Base-by-base conservation (phyloP, 1,140 invertebrate genomes). In the Hycleus cichorii region DNA sequence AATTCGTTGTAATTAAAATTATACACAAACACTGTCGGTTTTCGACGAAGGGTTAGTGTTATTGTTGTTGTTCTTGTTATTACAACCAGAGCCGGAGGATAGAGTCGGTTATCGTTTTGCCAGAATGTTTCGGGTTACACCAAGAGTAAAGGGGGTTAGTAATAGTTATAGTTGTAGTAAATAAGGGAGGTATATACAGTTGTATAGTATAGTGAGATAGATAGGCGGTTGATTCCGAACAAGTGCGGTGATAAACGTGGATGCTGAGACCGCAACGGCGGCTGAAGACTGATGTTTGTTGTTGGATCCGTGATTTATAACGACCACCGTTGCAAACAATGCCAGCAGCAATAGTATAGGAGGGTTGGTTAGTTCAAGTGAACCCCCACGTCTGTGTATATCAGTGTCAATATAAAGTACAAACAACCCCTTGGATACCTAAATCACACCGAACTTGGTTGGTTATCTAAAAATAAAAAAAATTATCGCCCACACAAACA, bases 171-270 rank as follows among this genome's bases (percentile, higher is more conserved):
- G 39, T 39, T 7, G 6, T 10, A 39, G 39, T 39, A 39, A 7
- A 42, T 11, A n/a, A 46, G 51, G 51, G 45, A 42, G 8, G 51
- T 46, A 40, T 53, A 53, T 18, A 18, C 18, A 18, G 18, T 18
- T 18, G 18, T 18, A 18, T 18, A 18, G 18, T 18, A 44, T 55
- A 47, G 58, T 48, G 58, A 68, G 66, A 69, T 66, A 62, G 68
- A 69, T 69, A 60, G 65, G 62, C 62, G 66, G 68, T 66, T 67
- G 65, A 68, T 66, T 59, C 64, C 51, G 50, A 66, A 66, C 68
- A 66, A 69, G 68, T 67, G 64, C 64, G 68, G 68, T 69, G 68
- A 69, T 69, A 69, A 68, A 69, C 68, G 65, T 57, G 65, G 50
- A 64, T 64, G 63, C 57, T 63, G 59, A 59, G 61, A 62, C 67